Conservation (phyloP, 2,113 vertebrate species). For the Pseudolaguvia tuberculata region DNA sequence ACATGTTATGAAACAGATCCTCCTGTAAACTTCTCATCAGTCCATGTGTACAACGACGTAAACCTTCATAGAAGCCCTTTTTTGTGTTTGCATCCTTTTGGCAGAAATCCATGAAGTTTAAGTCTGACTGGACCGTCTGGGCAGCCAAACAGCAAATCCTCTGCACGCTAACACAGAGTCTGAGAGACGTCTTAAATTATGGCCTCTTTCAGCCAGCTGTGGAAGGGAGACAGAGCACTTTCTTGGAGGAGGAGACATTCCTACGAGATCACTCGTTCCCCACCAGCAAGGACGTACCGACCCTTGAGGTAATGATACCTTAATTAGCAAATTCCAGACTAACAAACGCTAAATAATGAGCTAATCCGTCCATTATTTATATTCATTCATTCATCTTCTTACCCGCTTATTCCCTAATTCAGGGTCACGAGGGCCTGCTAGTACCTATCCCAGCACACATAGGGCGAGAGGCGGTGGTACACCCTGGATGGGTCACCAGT, state of each 20-base stretch:
- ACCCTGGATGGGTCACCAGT: too few species aligned
- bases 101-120: slow-evolving; percentile 83
- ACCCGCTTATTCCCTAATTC: too few species aligned
- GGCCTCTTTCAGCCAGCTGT: slow-evolving; percentile 83
- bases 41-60: slow-evolving; percentile 21
- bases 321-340: background rate
- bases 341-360: background rate
- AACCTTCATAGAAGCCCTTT: slow-evolving; percentile 23
- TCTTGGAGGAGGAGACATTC: slow-evolving; percentile 81
- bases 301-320: slow-evolving; percentile 71
- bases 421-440: too few species aligned
- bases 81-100: slow-evolving; percentile 11
- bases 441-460: too few species aligned
- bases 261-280: slow-evolving; percentile 78
- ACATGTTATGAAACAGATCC: background rate
- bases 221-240: slow-evolving; percentile 80
- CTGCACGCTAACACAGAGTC: slow-evolving; percentile 79
- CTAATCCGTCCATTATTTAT: background rate
- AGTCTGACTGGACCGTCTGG: slow-evolving; percentile 80
- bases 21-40: background rate
- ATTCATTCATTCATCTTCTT: too few species aligned
- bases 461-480: too few species aligned
- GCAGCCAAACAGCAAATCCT: slow-evolving; percentile 80
- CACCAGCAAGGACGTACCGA: slow-evolving; percentile 70
- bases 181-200: slow-evolving; percentile 85